Conservation (phyloP, 2,113 vertebrate species). For the Leucoraja erinaceus region DNA sequence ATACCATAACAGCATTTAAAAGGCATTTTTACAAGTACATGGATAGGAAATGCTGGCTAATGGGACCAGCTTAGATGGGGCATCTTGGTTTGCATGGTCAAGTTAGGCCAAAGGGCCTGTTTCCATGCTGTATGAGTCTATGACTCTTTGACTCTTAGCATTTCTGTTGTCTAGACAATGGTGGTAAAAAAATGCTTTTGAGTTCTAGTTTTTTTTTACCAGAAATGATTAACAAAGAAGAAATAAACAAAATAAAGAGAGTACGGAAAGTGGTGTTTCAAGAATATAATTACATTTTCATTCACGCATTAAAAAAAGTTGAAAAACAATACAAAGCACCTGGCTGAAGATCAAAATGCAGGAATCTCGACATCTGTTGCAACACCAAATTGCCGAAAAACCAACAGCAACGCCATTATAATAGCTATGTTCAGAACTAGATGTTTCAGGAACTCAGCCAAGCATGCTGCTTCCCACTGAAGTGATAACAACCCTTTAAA, state of each 20-base stretch:
- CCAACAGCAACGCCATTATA: background rate
- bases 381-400: background rate
- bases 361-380: background rate
- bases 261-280: background rate
- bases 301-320: background rate
- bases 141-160: background rate
- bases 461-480: background rate
- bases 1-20: no score
- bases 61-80: no score
- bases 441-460: conserved; percentile 26
- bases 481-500: background rate
- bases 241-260: no score
- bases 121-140: no score
- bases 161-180: background rate
- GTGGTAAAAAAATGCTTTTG: background rate
- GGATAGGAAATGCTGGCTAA: no score
- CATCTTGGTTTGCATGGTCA: no score
- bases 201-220: background rate
- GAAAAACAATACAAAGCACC: background rate
- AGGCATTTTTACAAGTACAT: no score
- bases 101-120: no score
- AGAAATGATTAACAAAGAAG: background rate
- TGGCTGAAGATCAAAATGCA: background rate
- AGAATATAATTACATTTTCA: background rate
- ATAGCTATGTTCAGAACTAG: background rate